phyloP scores from a whole-genome alignment of 2,797 vertebrate species.

The Poecilia velifera region DNA sequence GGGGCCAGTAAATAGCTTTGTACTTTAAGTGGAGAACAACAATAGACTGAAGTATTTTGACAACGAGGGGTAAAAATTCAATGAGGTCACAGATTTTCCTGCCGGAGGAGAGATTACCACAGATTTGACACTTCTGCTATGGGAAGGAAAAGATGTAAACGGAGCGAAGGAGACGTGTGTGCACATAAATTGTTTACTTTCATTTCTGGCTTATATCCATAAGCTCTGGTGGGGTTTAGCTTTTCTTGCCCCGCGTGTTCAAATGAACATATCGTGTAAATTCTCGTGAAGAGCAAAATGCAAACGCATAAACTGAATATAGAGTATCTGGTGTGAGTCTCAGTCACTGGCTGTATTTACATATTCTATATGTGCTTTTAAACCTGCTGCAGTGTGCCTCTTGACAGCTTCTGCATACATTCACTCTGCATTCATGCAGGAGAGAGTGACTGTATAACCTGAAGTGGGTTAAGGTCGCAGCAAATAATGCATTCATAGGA shows the following conservation, averaged over 20 bases:
- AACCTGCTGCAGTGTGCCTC: too few species aligned
- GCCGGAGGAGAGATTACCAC: background rate
- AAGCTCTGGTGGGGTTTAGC: constrained; percentile 8
- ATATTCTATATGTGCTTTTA: background rate
- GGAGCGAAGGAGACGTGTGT: background rate
- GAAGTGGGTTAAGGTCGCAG: background rate
- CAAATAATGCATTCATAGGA: constrained; percentile 1
- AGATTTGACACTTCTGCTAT: background rate
- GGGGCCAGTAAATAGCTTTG: background rate
- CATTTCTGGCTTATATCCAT: constrained; percentile 15
- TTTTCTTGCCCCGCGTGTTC: constrained; percentile 10
- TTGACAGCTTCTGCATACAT: constrained; percentile 3
- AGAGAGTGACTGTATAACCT: background rate
- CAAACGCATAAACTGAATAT: background rate
- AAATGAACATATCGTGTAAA: constrained; percentile 2
- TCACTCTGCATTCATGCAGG: background rate
- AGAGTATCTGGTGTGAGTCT: background rate
- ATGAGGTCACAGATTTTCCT: background rate
- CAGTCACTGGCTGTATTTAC: constrained; percentile 11
- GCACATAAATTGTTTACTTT: constrained; percentile 25
- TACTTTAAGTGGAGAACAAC: background rate
- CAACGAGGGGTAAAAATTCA: background rate
- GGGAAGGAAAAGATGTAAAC: background rate
- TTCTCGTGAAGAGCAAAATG: background rate
- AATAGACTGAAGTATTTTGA: background rate